Evolutionary conservation across 2,888 invertebrate genomes (phyloP), one percentile per base, ranked within the genome.

Genomic region (Taphrorychus bicolor): DNA sequence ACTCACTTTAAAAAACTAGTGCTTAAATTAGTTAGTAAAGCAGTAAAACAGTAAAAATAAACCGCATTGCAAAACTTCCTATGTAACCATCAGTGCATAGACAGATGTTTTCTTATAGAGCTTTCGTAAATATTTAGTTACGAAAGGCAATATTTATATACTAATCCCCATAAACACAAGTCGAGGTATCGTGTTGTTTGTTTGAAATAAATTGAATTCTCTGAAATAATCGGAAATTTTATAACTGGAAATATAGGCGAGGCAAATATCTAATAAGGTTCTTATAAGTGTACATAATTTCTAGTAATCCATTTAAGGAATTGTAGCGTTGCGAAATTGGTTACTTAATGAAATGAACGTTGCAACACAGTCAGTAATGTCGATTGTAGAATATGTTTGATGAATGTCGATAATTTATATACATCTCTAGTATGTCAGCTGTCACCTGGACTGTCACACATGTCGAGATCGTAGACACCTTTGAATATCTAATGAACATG

Each of bases 201-300:
- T 9, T 24, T 49, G 3, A 49, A 49, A 49, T 59, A 59, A 22
- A 59, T 59, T 24, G 59, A 49, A 49, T 49, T 59, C 24, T 17
- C 14, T 16, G 42, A 58, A 42, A 32, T 32, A 32, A 9, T 11
- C 17, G 5, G 7, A 45, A 5, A 49, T 49, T 59, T 59, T 24
- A 24, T 48, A 49, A 59, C 14, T 40, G 42, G 18, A 40, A 51
- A 21, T n/a, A 9, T 45, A 45, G 45, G 45, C 14, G 45, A 45
- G 45, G 45, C 14, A 45, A 32, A 32, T 32, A 32, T 9, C 7
- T 32, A 32, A 3, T 32, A 2, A 32, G 11, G 11, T 11, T 32
- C 32, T 32, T 32, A 11, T 32, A 32, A 32, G 32, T 45, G 45
- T 5, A 32, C 45, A 14, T 45, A 14, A 11, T 16, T 45, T 45